Percentiles rank a stretch among this genome's conserved stretches.
Evolutionary conservation across 2,113 vertebrate genomes (phyloP).

Genomic region (Nyctibius bracteatus): DNA sequence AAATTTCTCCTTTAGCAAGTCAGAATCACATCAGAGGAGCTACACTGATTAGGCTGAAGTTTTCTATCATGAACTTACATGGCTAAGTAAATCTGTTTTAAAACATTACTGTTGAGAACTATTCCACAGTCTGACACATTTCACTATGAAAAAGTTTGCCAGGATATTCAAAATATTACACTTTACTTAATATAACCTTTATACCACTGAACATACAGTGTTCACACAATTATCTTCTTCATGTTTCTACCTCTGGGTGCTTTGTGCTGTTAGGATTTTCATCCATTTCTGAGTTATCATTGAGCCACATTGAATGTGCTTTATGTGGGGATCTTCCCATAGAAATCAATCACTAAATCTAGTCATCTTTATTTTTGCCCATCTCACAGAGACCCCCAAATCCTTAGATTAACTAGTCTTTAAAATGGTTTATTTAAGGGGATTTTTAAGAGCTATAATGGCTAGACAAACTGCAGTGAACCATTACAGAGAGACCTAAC

Average conservation of each 20-base stretch:
- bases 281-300: neutral
- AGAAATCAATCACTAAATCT: neutral
- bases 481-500: conserved; percentile 20
- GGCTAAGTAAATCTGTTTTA: neutral
- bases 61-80: neutral
- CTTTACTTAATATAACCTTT: neutral
- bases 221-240: neutral
- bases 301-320: neutral
- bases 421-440: neutral
- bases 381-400: neutral
- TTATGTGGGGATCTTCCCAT: neutral
- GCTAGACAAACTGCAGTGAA: conserved; percentile 3
- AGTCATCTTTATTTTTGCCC: neutral
- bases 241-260: neutral
- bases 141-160: neutral
- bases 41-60: neutral
- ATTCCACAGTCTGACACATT: neutral
- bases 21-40: neutral
- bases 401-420: neutral
- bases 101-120: neutral
- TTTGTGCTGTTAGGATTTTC: neutral
- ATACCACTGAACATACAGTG: neutral
- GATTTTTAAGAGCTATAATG: neutral
- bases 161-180: neutral
- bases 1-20: neutral